These are phyloP conservation scores for Papilio helenus DNA, from an alignment of 1,140 invertebrate species.

Conservation along the genomic window DNA sequence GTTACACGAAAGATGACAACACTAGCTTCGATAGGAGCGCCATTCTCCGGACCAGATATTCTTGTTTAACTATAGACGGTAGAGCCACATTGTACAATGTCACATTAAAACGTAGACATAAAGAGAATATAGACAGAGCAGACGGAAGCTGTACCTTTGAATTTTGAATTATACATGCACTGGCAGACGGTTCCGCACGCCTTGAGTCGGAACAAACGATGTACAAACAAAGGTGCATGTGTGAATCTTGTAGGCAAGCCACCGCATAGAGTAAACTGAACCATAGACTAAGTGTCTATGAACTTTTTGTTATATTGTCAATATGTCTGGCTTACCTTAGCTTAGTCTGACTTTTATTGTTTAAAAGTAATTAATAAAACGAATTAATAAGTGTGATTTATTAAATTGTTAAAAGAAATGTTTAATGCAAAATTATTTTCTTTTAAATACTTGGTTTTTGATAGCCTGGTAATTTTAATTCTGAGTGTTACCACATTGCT, in stretches of 20 bases:
- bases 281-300: neutral
- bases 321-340: neutral
- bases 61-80: neutral
- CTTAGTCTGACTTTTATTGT: neutral
- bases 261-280: constrained; percentile 16
- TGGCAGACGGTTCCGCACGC: constrained; percentile 20
- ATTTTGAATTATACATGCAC: constrained; percentile 28
- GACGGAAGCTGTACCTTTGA: constrained; percentile 21
- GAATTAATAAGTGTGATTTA: no score
- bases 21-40: neutral
- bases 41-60: no score
- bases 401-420: no score
- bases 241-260: constrained; percentile 4
- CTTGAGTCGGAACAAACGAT: constrained; percentile 35
- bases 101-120: neutral
- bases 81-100: neutral
- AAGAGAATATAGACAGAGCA: neutral
- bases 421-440: no score
- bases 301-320: neutral
- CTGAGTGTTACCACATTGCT: no score
- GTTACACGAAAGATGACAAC: no score
- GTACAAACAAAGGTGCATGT: constrained; percentile 31
- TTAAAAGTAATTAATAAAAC: no score
- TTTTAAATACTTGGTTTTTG: no score
- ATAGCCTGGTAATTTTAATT: no score